Evolutionary conservation across 2,113 vertebrate genomes (phyloP), one percentile per base, ranked within the genome.

Genomic region (Bubalus kerabau): DNA sequence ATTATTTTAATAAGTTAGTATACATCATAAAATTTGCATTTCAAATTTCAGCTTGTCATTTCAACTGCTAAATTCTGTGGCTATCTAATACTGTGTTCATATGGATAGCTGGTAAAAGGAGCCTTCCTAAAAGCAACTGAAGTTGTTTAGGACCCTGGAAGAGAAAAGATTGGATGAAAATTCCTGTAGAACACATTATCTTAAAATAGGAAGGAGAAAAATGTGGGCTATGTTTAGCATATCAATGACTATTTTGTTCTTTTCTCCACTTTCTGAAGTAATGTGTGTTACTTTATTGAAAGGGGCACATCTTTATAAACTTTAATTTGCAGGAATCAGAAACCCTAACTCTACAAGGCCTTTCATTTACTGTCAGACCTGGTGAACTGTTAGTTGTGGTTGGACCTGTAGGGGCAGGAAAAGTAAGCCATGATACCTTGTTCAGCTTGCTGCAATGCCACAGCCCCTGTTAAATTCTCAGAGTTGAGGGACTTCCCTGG

Each of bases 251-350:
- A 9, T 67, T 67, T 17, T 67, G 64, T 17, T n/a, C 10, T 67
- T 67, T 67, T n/a, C 0, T 67, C 32, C 62, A n/a, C 4, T n/a
- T n/a, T 67, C 7, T 67, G 7, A n/a, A n/a, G 62, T 67, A 67
- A 67, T n/a, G 3, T 8, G 62, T 67, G 32, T n/a, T 1, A 32
- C 32, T 67, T 67, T n/a, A n/a, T 67, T 67, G 64, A 67, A 67
- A 67, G 2, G 7, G 32, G 62, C 4, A 67, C 0, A 9, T 67
- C 0, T 67, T 67, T 19, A n/a, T 67, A 19, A n/a, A 19, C 64
- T n/a, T 67, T 36, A n/a, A 67, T 19, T n/a, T 19, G 0, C 8
- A 67, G 64, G 16, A 3, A 15, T 62, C 1, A 15, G 59, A 3
- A 62, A 30, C 6, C 0, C 59, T 28, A 62, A 30, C 28, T 1